Percentiles rank a stretch among this genome's conserved stretches.
phyloP scores from a whole-genome alignment of 2,888 invertebrate species.

The Tyria jacobaeae region DNA sequence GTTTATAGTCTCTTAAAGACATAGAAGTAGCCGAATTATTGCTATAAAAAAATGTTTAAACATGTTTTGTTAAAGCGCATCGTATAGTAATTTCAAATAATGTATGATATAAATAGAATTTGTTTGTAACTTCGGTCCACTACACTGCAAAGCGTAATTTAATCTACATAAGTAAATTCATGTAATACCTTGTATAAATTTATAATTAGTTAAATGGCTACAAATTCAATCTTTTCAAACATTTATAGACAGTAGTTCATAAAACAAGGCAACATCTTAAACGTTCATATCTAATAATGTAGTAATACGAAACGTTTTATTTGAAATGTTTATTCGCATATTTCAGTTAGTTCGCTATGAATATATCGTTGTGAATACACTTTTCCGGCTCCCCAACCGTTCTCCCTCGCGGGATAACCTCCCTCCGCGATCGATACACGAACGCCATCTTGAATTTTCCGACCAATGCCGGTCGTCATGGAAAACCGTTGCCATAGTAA shows the following conservation, averaged over 20 bases:
- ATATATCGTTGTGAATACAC: conserved; percentile 60
- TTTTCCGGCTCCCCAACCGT: conserved; percentile 58
- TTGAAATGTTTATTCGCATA: conserved; percentile 22
- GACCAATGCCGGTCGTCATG: conserved; percentile 83
- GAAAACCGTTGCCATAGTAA: conserved; percentile 78
- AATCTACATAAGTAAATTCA: neutral
- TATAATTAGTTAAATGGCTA: too few relatives aligned
- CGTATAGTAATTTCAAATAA: neutral
- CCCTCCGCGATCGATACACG: conserved; percentile 76
- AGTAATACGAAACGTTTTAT: conserved; percentile 19
- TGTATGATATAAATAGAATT: too few relatives aligned
- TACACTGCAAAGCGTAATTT: neutral
- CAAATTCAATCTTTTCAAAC: neutral
- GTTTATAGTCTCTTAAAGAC: neutral
- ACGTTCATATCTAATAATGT: conserved; percentile 3
- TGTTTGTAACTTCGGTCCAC: neutral
- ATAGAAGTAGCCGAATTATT: neutral
- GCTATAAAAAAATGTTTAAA: neutral
- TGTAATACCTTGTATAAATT: neutral
- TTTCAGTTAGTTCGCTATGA: conserved; percentile 39
- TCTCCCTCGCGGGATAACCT: conserved; percentile 53
- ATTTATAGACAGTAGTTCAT: neutral
- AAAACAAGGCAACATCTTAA: neutral
- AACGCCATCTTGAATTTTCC: conserved; percentile 86
- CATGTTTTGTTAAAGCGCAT: neutral